A percentile compares a stretch with the other conserved stretches of the same genome.
Evolutionary conservation across 2,888 invertebrate species (phyloP).

Genomic region (Meghimatium bilineatum): DNA sequence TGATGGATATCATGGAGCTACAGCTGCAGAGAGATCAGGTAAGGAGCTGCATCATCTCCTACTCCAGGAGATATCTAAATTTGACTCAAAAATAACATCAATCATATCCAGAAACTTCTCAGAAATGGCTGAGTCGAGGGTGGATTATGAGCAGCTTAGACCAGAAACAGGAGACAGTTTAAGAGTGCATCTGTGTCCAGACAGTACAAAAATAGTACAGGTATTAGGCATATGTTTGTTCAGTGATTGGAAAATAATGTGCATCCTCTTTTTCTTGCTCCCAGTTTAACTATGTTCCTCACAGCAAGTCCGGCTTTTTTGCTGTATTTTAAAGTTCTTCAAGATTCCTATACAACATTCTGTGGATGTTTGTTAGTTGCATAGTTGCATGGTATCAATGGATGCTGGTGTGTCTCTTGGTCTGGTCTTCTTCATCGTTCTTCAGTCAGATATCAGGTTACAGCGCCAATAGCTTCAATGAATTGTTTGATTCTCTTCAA

Average conservation of each 20-base stretch:
- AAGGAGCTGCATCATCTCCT: constrained; percentile 72
- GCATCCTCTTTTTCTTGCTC: not conserved
- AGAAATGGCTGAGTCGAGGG: constrained; percentile 56
- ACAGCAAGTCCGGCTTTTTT: too few relatives aligned
- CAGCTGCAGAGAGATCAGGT: constrained; percentile 73
- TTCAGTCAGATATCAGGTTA: too few relatives aligned
- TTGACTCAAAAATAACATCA: constrained; percentile 71
- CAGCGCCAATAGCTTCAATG: too few relatives aligned
- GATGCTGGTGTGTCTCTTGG: too few relatives aligned
- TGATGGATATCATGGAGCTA: constrained; percentile 74
- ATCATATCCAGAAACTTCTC: constrained; percentile 62
- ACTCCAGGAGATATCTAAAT: constrained; percentile 71
- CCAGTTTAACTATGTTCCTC: too few relatives aligned
- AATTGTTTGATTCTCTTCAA: too few relatives aligned
- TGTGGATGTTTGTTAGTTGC: too few relatives aligned
- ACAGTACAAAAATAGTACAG: constrained; percentile 64
- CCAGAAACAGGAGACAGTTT: constrained; percentile 64
- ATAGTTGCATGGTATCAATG: too few relatives aligned
- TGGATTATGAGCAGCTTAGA: constrained; percentile 61
- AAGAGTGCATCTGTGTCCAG: constrained; percentile 61
- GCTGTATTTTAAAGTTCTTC: too few relatives aligned
- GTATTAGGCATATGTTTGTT: not conserved
- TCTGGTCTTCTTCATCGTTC: too few relatives aligned
- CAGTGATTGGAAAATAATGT: not conserved
- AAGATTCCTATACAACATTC: too few relatives aligned